Percentiles rank a stretch among this genome's conserved stretches.
Conservation (phyloP, 92 coral and sea anemone species). For the Porites cylindrica region DNA sequence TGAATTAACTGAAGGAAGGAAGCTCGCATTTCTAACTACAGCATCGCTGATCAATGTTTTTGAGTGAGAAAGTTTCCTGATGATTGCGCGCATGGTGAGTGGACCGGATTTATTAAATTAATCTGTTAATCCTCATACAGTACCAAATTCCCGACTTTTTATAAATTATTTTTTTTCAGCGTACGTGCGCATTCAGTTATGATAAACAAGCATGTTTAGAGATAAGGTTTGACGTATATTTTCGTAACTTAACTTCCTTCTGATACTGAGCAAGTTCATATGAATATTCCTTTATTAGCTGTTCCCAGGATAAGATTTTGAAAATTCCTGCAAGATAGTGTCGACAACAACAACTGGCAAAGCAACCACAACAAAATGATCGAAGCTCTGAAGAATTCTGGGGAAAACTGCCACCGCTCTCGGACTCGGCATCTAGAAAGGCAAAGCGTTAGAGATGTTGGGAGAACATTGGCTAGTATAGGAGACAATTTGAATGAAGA, state of each 20-base stretch:
- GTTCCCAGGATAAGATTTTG: neutral
- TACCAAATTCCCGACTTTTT: neutral
- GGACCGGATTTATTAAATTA: neutral
- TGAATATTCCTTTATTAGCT: neutral
- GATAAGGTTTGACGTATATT: too few relatives aligned
- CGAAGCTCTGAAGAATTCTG: neutral
- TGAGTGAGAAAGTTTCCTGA: neutral
- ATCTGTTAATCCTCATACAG: slow-evolving; percentile 6
- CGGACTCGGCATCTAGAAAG: neutral
- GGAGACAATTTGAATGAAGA: slow-evolving; percentile 42
- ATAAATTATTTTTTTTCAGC: neutral
- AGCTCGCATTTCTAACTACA: neutral
- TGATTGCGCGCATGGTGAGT: neutral
- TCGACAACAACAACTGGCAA: neutral
- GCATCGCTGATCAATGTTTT: neutral
- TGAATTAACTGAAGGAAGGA: slow-evolving; percentile 17
- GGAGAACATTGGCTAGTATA: slow-evolving; percentile 34
- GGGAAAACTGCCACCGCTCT: neutral
- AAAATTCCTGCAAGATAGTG: neutral
- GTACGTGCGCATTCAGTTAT: neutral
- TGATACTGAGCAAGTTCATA: neutral
- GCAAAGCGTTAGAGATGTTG: slow-evolving; percentile 14
- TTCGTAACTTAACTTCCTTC: too few relatives aligned
- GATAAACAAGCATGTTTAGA: neutral
- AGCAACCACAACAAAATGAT: neutral